Conservation (phyloP, 2,888 invertebrate genomes). For the Cephus sareptanus region DNA sequence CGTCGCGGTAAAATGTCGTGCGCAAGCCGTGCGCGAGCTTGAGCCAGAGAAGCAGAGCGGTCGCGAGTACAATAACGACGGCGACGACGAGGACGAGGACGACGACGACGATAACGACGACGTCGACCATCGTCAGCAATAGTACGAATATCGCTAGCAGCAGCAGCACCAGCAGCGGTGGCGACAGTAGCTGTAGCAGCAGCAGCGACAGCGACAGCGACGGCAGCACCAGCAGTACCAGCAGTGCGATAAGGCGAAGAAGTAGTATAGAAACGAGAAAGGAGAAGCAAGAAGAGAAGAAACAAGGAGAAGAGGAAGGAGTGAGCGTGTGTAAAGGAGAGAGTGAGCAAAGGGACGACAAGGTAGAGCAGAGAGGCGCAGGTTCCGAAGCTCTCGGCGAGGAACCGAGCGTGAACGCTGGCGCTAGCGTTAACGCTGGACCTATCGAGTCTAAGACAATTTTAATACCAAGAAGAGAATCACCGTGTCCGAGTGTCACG, state of each 20-base stretch:
- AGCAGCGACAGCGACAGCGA: neutral
- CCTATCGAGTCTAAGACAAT: neutral
- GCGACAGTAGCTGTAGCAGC: constrained; percentile 9
- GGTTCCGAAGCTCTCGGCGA: constrained; percentile 2
- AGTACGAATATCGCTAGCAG: neutral
- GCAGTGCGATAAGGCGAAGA: neutral
- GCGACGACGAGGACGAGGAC: constrained; percentile 21
- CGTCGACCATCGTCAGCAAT: neutral
- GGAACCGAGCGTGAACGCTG: neutral
- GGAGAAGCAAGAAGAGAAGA: neutral
- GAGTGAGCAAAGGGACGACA: neutral
- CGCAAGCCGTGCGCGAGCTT: constrained; percentile 11
- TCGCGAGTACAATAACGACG: constrained; percentile 9
- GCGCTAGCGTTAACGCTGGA: neutral
- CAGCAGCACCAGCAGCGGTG: constrained; percentile 15
- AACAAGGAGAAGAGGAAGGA: neutral
- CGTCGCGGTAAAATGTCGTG: constrained; percentile 36
- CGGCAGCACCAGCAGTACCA: neutral
- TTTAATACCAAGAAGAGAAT: neutral
- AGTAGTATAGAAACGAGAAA: constrained; percentile 1
- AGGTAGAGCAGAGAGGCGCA: constrained; percentile 2
- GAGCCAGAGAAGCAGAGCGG: neutral
- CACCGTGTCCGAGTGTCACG: neutral
- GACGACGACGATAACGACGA: neutral
- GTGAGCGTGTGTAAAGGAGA: constrained; percentile 1